Evolutionary conservation across 1,140 invertebrate genomes (phyloP).

Genomic region (Monochamus saltuarius): DNA sequence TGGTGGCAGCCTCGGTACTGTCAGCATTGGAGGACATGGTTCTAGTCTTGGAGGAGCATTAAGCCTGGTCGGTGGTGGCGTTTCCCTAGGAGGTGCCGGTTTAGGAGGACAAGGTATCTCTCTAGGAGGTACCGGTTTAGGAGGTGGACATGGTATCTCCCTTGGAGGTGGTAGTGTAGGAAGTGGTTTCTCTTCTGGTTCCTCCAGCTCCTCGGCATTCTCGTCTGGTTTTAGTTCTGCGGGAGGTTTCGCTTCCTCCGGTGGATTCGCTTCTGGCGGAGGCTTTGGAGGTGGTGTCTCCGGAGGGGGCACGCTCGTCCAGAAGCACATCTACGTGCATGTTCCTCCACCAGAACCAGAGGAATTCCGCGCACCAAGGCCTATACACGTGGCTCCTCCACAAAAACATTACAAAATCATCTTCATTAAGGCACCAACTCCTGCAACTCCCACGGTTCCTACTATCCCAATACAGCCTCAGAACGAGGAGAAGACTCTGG

Average conservation of each 20-base stretch:
- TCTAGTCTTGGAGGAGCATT: background rate
- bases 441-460: constrained; percentile 72
- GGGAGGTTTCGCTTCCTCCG: constrained; percentile 31
- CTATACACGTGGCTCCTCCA: constrained; percentile 59
- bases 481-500: constrained; percentile 85
- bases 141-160: constrained; percentile 13
- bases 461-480: constrained; percentile 63
- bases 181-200: constrained; percentile 13
- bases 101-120: constrained; percentile 2
- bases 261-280: constrained; percentile 22
- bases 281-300: constrained; percentile 14
- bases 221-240: constrained; percentile 33
- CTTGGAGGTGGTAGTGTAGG: constrained; percentile 7
- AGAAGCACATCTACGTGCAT: constrained; percentile 79
- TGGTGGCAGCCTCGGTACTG: constrained; percentile 1
- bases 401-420: constrained; percentile 88
- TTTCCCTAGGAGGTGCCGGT: constrained; percentile 2
- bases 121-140: constrained; percentile 1
- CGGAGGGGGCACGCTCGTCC: constrained; percentile 51
- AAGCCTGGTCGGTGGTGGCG: background rate
- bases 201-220: constrained; percentile 5
- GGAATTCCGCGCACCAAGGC: constrained; percentile 60
- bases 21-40: constrained; percentile 1
- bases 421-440: constrained; percentile 84
- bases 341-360: constrained; percentile 70